Base-by-base conservation (phyloP, 2,888 invertebrate species). In the Chrysomela aeneicollis region DNA sequence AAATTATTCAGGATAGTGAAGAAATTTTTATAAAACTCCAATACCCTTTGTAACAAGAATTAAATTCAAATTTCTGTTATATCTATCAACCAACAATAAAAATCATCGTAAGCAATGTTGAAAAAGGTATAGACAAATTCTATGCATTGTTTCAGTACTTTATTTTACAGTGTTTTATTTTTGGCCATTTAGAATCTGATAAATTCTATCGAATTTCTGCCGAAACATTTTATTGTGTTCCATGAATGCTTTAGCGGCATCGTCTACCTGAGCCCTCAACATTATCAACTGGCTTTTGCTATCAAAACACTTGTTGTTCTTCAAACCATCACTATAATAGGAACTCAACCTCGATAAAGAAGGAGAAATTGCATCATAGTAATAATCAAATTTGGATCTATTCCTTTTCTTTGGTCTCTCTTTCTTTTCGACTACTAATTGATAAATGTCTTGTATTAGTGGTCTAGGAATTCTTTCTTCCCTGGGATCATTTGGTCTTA, bases 401-500 rank as follows among this genome's bases (percentile, higher is more conserved):
- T 85, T 83, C 61, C 86, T 79, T 71, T 86, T 87, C 75, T 85
- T 85, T 64, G 86, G 86, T 60, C 85, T 87, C 71, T 86, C 86
- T 74, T 89, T 89, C 10, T 88, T 86, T 70, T 90, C 90, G 0
- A 88, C 89, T 0, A 92, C 92, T 76, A 93, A 83, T 75, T 90
- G 89, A 80, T 92, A 92, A 52, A 92, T 87, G 42, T 88, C 89
- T 53, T 88, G 84, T 72, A 93, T 89, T 59, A 94, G 83, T 50
- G 93, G 91, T 76, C 89, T 90, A 0, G 94, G 93, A 72, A 91
- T 87, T 84, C 92, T 87, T 61, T 86, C 90, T 74, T 94, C 94
- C 58, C 93, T 84, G 0, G 93, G 93, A 81, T 94, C 93, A 76
- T 94, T 94, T 0, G 94, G 94, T 59, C 91, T 85, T 69, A 94